These are phyloP conservation scores for Lagodon rhomboides DNA, from an alignment of 2,797 vertebrate genomes.

Conservation along the genomic window DNA sequence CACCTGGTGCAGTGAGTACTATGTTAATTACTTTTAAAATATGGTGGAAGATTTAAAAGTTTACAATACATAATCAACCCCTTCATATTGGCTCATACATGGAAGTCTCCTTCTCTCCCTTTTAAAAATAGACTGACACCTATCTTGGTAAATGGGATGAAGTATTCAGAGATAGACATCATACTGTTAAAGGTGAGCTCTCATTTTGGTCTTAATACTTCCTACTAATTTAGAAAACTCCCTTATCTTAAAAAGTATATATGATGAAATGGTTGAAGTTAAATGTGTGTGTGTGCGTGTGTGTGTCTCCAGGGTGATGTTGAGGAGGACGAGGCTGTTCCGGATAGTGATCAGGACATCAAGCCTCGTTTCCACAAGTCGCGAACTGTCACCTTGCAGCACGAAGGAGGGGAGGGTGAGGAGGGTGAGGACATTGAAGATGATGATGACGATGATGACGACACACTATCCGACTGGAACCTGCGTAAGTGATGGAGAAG, in stretches of 20 bases:
- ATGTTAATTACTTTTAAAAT: neutral
- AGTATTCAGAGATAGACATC: conserved; percentile 98
- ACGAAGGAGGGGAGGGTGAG: conserved; percentile 89
- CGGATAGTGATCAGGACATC: conserved; percentile 96
- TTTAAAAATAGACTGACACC: conserved; percentile 87
- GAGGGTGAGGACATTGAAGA: conserved; percentile 90
- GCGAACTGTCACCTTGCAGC: conserved; percentile 93
- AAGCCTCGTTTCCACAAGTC: conserved; percentile 98
- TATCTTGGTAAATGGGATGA: conserved; percentile 96
- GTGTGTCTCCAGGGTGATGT: conserved; percentile 82
- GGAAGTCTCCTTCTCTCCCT: neutral
- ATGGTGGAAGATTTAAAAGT: too few species aligned
- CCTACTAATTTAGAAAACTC: neutral
- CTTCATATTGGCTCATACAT: neutral
- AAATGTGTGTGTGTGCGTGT: neutral
- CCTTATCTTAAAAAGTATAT: neutral
- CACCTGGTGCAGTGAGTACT: conserved; percentile 94
- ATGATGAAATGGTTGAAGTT: neutral
- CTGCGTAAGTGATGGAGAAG: conserved; percentile 85
- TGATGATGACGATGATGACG: conserved; percentile 92
- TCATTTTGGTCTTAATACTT: neutral
- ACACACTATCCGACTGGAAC: conserved; percentile 94
- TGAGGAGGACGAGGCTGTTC: conserved; percentile 93
- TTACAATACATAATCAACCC: neutral
- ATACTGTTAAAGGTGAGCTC: conserved; percentile 92